Base-by-base conservation (phyloP, 2,888 invertebrate genomes). In the Drosophila neotestacea region DNA sequence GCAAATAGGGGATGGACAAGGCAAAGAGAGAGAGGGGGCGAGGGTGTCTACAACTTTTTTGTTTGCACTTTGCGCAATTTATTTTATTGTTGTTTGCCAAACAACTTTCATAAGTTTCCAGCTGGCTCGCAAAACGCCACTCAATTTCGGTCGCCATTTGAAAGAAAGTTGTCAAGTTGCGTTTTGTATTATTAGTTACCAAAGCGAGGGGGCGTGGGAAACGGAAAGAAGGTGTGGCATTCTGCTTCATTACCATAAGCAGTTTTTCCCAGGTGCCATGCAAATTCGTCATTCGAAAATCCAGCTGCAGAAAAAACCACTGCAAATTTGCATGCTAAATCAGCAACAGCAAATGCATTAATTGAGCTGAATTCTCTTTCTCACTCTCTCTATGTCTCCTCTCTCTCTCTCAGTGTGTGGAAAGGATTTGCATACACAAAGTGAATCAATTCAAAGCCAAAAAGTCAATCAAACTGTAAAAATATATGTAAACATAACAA, bases 51-150 rank as follows among this genome's bases (percentile, higher is more conserved):
- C 44, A 77, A 79, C 70, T 62, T 79, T 73, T 58, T 64, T 81
- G 82, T 72, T 73, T 60, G 77, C 65, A 83, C 77, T 77, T 85
- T 73, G 84, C 89, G 86, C 86, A 85, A 89, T 85, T 88, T 85
- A 85, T 88, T 85, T 85, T 89, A 89, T 85, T 89, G 89, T 78
- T 88, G 86, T 84, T 89, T 73, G 86, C 85, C 87, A 81, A 88
- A 87, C 82, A 84, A 84, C 61, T 84, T 88, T 84, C 84, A 84
- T 87, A 84, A 84, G 81, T 84, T 84, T 73, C 66, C 78, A 83
- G 86, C 81, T 83, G 86, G 74, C 72, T 86, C 67, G 60, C 82
- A 71, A 78, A 58, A 74, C 79, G 84, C 68, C 85, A 81, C 80
- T 88, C 89, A 84, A 86, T 88, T 88, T 80, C 51, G 78, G 70